A percentile compares a stretch with the other conserved stretches of the same genome.
phyloP scores from a whole-genome alignment of 2,113 vertebrate species.

The Connochaetes taurinus region DNA sequence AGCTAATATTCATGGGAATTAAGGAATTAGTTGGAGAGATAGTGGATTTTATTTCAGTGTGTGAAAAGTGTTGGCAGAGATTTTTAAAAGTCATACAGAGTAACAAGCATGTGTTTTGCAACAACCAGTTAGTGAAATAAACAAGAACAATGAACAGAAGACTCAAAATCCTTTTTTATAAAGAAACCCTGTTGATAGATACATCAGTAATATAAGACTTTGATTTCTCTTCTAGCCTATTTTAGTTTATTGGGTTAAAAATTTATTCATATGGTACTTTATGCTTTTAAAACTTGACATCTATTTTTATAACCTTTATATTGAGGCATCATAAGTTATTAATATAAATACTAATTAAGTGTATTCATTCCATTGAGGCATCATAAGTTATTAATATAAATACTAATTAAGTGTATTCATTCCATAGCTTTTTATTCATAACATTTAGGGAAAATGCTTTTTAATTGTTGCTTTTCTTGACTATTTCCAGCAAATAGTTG shows the following conservation, averaged over 20 bases:
- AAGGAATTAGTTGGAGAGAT: neutral
- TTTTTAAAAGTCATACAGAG: neutral
- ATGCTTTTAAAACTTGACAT: constrained; percentile 20
- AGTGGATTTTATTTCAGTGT: neutral
- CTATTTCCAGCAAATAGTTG: constrained; percentile 10
- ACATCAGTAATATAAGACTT: neutral
- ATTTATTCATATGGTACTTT: neutral
- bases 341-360: neutral
- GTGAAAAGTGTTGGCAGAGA: neutral
- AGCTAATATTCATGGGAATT: neutral
- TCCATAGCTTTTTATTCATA: constrained; percentile 1
- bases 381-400: neutral
- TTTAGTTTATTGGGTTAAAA: constrained; percentile 35
- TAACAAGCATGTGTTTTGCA: neutral
- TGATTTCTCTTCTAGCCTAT: neutral
- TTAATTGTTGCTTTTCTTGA: constrained; percentile 22
- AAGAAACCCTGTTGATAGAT: neutral
- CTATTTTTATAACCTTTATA: neutral
- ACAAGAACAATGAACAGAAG: neutral
- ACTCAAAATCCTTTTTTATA: neutral
- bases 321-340: constrained; percentile 12
- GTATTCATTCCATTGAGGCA: neutral
- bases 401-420: neutral
- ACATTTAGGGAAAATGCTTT: neutral
- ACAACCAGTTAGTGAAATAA: constrained; percentile 15